A percentile compares a stretch with the other conserved stretches of the same genome.
Evolutionary conservation across 2,113 vertebrate genomes (phyloP).

Genomic region (Muscicapa adusta): DNA sequence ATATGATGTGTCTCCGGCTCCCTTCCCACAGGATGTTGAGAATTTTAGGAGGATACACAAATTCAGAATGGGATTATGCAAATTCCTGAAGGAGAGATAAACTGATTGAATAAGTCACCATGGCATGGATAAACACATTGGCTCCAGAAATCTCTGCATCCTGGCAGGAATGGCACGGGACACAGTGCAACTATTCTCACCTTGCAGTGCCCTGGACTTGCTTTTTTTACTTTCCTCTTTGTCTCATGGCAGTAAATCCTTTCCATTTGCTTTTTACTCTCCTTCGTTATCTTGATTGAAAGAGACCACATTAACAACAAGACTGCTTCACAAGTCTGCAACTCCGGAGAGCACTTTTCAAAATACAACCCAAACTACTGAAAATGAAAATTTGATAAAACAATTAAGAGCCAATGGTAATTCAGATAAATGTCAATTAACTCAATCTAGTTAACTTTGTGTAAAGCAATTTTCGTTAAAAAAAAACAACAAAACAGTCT

Average conservation of each 20-base stretch:
- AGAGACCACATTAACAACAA: not conserved
- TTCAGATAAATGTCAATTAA: not conserved
- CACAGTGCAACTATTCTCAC: not conserved
- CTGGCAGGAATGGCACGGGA: not conserved
- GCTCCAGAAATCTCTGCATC: not conserved
- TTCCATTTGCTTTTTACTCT: not conserved
- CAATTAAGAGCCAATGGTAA: not conserved
- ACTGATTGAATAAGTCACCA: not conserved
- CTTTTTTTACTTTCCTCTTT: not conserved
- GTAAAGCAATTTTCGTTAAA: not conserved
- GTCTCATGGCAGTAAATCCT: not conserved
- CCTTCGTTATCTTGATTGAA: not conserved
- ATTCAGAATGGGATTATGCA: not conserved
- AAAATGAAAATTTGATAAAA: not conserved
- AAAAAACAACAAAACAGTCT: not conserved
- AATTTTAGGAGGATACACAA: not conserved
- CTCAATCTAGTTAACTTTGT: not conserved
- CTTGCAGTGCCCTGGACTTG: not conserved
- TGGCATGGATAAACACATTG: not conserved
- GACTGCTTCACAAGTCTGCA: not conserved
- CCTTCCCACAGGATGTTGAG: not conserved
- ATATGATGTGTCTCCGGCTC: not conserved
- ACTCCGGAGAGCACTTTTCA: not conserved
- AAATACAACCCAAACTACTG: not conserved
- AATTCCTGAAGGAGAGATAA: not conserved